Percentiles rank a stretch among this genome's conserved stretches.
phyloP scores from a whole-genome alignment of 2,797 vertebrate species.

The Falco novaeseelandiae region DNA sequence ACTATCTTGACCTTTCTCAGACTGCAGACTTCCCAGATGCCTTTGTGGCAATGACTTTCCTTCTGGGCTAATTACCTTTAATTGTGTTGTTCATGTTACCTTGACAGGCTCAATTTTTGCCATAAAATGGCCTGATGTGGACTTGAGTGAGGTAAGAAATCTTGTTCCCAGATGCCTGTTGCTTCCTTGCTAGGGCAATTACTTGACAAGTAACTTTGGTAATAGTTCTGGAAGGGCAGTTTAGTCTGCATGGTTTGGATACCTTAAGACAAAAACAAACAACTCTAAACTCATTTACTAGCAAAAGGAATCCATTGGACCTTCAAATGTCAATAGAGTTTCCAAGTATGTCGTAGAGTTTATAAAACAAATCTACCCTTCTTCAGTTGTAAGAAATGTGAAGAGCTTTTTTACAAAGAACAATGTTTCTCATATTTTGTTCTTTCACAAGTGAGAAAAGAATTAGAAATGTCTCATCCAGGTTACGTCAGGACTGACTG shows the following conservation, averaged over 20 bases:
- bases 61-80: background rate
- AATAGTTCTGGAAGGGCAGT: background rate
- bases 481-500: background rate
- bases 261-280: background rate
- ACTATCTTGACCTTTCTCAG: constrained; percentile 26
- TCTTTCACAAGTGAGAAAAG: background rate
- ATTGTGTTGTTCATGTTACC: background rate
- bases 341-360: background rate
- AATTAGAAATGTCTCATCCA: background rate
- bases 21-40: background rate
- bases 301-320: background rate
- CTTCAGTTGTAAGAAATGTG: background rate
- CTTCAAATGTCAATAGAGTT: background rate
- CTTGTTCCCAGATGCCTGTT: background rate
- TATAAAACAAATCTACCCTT: background rate
- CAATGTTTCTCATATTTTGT: background rate
- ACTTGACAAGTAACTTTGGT: background rate
- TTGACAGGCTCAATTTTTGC: background rate
- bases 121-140: background rate
- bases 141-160: background rate
- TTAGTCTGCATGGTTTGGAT: background rate
- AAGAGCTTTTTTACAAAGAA: background rate
- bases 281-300: background rate
- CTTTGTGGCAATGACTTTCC: background rate
- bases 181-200: background rate